Percentiles rank a stretch among this genome's conserved stretches.
Conservation (phyloP, 2,113 vertebrate species). For the Cettia cetti region DNA sequence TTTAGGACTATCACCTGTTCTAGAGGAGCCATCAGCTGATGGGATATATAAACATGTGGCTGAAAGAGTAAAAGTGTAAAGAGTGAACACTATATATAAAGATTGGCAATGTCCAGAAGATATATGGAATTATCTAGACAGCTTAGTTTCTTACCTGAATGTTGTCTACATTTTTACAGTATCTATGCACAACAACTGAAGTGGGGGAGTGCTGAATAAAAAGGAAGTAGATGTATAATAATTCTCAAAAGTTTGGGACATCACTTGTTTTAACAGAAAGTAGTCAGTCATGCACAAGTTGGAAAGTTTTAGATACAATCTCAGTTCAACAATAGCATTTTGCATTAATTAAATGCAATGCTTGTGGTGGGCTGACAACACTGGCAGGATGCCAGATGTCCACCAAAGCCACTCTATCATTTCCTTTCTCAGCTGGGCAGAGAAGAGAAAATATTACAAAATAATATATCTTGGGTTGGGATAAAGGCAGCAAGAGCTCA, state of each 20-base stretch:
- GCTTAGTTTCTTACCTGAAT: background rate
- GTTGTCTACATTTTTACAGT: background rate
- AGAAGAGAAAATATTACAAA: background rate
- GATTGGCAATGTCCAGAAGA: background rate
- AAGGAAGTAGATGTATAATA: background rate
- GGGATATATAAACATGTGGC: background rate
- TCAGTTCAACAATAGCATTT: background rate
- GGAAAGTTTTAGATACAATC: background rate
- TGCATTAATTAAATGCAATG: background rate
- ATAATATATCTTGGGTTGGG: background rate
- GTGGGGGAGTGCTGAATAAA: background rate
- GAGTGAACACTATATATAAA: background rate
- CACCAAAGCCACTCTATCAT: background rate
- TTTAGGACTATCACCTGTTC: background rate
- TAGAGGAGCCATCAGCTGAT: background rate
- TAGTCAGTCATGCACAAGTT: background rate
- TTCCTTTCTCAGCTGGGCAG: background rate
- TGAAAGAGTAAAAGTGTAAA: background rate
- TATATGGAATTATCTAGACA: background rate
- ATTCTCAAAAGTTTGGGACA: background rate
- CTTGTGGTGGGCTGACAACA: background rate
- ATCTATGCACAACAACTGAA: background rate
- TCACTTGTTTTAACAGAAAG: background rate
- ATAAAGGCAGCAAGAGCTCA: background rate
- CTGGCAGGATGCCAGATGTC: background rate